A percentile compares a stretch with the other conserved stretches of the same genome.
Conservation (phyloP, 1,140 invertebrate genomes). For the Drosophila truncata region DNA sequence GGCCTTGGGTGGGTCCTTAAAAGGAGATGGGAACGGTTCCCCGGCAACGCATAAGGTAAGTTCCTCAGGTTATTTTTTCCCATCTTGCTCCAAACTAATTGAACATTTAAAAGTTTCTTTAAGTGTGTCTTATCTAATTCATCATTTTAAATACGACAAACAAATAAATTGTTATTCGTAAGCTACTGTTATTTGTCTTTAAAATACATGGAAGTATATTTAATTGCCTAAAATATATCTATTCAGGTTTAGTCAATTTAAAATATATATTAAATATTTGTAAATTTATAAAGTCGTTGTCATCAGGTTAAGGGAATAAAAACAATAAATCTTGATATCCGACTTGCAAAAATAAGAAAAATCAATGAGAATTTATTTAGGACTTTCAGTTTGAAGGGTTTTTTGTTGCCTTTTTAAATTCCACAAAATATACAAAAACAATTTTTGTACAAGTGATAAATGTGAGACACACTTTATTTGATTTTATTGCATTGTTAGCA, state of each 20-base stretch:
- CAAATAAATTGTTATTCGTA: not conserved
- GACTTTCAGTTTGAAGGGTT: not conserved
- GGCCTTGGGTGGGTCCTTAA: not conserved
- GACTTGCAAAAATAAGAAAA: not conserved
- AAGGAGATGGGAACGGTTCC: not conserved
- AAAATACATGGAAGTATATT: not conserved
- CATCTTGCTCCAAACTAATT: slow-evolving; percentile 2
- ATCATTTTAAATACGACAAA: not conserved
- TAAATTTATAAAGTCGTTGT: not conserved
- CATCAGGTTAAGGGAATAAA: not conserved
- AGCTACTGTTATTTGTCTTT: not conserved
- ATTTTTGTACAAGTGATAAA: not conserved
- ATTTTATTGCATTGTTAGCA: not conserved
- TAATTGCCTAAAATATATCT: not conserved
- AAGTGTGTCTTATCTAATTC: not conserved
- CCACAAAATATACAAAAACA: not conserved
- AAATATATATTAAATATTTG: not conserved
- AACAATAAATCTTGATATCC: not conserved
- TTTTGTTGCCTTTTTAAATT: not conserved
- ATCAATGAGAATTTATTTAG: not conserved
- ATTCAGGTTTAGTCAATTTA: not conserved
- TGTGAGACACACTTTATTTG: not conserved
- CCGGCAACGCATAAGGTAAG: slow-evolving; percentile 30
- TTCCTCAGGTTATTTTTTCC: not conserved
- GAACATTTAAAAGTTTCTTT: not conserved